phyloP scores from a whole-genome alignment of 2,888 invertebrate genomes.

The Polyommatus iphigenia region DNA sequence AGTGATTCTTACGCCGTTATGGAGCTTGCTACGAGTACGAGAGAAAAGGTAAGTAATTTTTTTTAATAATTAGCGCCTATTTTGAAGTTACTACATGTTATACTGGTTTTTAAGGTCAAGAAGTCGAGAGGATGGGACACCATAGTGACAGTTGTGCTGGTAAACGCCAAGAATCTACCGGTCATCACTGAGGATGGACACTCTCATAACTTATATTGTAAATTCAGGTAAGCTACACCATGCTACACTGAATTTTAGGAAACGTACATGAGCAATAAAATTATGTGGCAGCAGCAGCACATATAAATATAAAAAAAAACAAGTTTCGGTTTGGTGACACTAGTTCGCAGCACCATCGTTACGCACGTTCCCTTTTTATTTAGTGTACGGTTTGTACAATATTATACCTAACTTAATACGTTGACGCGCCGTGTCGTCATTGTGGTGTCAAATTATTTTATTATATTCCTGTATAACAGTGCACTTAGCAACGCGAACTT shows the following conservation, averaged over 20 bases:
- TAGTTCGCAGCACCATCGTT: background rate
- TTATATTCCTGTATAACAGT: too few relatives aligned
- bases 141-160: slow-evolving; percentile 59
- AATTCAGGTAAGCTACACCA: slow-evolving; percentile 57
- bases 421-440: too few relatives aligned
- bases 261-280: background rate
- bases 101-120: slow-evolving; percentile 32
- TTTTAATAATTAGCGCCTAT: background rate
- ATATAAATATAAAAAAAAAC: background rate
- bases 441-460: too few relatives aligned
- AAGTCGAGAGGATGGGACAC: slow-evolving; percentile 45
- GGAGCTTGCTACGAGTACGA: slow-evolving; percentile 32
- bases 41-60: slow-evolving; percentile 34
- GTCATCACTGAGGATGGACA: slow-evolving; percentile 57
- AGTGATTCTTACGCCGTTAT: slow-evolving; percentile 25
- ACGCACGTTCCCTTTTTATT: background rate
- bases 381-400: too few relatives aligned
- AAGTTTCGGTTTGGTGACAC: background rate
- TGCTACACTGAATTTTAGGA: slow-evolving; percentile 12
- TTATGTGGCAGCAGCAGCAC: background rate
- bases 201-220: slow-evolving; percentile 58
- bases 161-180: slow-evolving; percentile 63
- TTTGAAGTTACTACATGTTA: background rate
- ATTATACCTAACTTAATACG: too few relatives aligned
- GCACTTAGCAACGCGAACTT: too few relatives aligned